Evolutionary conservation across 2,888 invertebrate species (phyloP), one percentile per base, ranked within the genome.

Genomic region (Petrolisthes cinctipes): DNA sequence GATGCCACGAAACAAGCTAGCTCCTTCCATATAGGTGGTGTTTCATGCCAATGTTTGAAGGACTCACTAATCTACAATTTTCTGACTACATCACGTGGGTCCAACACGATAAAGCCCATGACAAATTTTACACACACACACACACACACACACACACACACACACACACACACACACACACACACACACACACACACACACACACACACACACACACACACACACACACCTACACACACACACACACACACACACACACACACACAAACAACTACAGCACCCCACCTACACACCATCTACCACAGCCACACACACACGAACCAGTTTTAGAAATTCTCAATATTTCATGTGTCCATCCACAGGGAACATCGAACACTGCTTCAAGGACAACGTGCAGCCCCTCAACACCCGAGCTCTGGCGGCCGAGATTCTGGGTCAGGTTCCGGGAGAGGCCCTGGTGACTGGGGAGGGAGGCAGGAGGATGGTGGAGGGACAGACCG

Each of bases 351-450:
- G 37, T 37, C 37, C 23, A 23, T 23, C 61, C 53, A n/a, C 83
- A 90, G 89, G 89, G 7, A 90, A 90, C 83, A 66, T 86, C 37
- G 80, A 85, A 71, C 54, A 79, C 20, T 20, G 81, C 68, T 90
- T 90, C 73, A 83, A 80, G 56, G 82, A 76, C 23, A 90, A 88
- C 57, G 89, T 90, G 37, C 79, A 66, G 5, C 88, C 89, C 9
- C 88, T 90, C 20, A 88, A 81, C 86, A 88, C 88, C 4, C 82
- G 86, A 53, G 89, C 89, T 53, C 85, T 89, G n/a, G 87, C 85
- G 4, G 83, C 87, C 7, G 89, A 89, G 80, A 85, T 89, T 57
- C 57, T 89, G 53, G 73, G 85, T 1, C 83, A 85, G 51, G 61
- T 66, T 9, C 81, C 61, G 14, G 73, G 79, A 5, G 23, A 7